These are phyloP conservation scores for Ophiothrix spiculata DNA, from an alignment of 35 echinoderm and acorn worm species.

Conservation along the genomic window DNA sequence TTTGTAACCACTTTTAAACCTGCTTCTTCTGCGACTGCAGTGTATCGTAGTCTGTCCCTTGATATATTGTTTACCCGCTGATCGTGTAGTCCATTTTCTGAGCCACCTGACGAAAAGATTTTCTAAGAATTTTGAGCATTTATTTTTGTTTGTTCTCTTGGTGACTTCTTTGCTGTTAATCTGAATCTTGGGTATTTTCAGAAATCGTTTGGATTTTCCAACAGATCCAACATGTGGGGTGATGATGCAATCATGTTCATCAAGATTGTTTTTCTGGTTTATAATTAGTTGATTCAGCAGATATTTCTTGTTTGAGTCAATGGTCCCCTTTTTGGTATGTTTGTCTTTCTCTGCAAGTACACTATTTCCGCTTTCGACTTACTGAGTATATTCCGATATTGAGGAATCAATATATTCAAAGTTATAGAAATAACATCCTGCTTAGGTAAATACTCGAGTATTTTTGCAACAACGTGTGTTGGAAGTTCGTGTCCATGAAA, in stretches of 20 bases:
- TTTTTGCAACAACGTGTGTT: no score
- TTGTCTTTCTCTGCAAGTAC: neutral
- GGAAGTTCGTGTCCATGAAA: no score
- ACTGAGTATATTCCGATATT: no score
- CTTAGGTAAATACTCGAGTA: no score
- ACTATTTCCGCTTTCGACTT: no score
- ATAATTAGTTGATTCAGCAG: neutral
- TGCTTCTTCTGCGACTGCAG: neutral
- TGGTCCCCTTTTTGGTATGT: neutral
- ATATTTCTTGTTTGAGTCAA: neutral
- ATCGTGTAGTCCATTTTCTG: neutral
- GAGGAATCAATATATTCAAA: no score
- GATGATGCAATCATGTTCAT: neutral
- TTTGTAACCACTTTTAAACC: neutral
- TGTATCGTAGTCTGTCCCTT: neutral
- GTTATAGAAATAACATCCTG: no score
- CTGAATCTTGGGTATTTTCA: neutral
- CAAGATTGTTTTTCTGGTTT: neutral
- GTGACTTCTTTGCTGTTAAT: neutral
- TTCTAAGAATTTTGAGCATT: neutral
- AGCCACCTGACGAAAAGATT: neutral
- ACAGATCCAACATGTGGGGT: neutral
- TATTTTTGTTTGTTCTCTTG: neutral
- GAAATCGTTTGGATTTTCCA: neutral
- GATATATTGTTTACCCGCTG: neutral